Percentiles rank a stretch among this genome's conserved stretches.
phyloP scores from a whole-genome alignment of 2,797 vertebrate species.

The Aphelocoma californica region DNA sequence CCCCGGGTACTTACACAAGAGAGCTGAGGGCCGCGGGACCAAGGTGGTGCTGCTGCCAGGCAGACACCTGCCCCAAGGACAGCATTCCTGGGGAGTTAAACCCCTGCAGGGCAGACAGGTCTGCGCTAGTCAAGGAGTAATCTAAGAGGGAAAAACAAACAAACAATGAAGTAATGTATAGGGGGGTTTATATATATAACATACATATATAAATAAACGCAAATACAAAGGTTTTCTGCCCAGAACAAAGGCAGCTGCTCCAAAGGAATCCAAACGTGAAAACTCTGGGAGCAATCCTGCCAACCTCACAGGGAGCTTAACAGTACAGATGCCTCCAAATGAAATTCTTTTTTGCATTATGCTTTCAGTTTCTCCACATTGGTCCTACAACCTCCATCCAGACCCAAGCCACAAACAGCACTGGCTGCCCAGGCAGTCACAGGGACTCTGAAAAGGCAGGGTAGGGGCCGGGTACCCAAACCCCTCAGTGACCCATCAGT shows the following conservation, averaged over 20 bases:
- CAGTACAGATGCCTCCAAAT: background rate
- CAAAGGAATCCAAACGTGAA: background rate
- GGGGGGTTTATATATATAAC: background rate
- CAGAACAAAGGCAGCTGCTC: background rate
- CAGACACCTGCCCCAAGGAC: slow-evolving; percentile 93
- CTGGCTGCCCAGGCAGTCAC: background rate
- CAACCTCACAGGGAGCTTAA: background rate
- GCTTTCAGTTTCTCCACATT: background rate
- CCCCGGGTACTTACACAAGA: slow-evolving; percentile 88
- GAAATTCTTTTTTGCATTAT: background rate
- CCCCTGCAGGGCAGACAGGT: slow-evolving; percentile 94
- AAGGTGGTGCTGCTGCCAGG: slow-evolving; percentile 98
- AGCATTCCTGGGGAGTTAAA: slow-evolving; percentile 93
- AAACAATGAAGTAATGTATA: background rate
- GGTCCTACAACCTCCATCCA: background rate
- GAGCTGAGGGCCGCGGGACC: slow-evolving; percentile 95
- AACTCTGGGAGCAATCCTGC: background rate
- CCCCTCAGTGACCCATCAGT: background rate
- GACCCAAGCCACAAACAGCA: rapidly evolving
- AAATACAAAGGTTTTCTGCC: background rate
- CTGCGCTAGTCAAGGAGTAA: slow-evolving; percentile 95
- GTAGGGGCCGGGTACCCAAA: background rate
- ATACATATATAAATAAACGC: background rate
- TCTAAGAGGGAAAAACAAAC: slow-evolving; percentile 74
- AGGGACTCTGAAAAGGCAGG: background rate